phyloP scores from a whole-genome alignment of 2,113 vertebrate species.

The Petromus typicus region DNA sequence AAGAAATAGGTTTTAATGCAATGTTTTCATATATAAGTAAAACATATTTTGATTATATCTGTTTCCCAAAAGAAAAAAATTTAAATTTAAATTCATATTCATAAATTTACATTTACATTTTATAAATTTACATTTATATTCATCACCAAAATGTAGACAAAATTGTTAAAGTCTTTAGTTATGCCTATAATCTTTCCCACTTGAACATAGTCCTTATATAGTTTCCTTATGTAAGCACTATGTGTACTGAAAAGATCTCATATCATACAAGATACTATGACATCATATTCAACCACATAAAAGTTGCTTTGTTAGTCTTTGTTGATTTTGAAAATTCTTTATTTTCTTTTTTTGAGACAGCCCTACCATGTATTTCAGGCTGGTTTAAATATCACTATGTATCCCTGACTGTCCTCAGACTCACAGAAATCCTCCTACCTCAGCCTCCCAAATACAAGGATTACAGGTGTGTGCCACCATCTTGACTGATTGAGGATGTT shows the following conservation, averaged over 20 bases:
- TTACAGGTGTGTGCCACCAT: neutral
- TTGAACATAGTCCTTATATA: neutral
- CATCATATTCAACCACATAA: neutral
- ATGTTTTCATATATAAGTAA: neutral
- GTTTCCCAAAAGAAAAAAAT: neutral
- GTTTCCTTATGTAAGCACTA: neutral
- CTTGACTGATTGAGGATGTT: neutral
- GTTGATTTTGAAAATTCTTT: neutral
- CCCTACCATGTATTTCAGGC: neutral
- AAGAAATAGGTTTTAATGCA: neutral
- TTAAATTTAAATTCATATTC: no score
- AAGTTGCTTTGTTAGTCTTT: slow-evolving; percentile 1
- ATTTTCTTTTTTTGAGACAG: neutral
- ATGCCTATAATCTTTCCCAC: neutral
- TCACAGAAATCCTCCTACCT: neutral
- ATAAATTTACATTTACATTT: no score
- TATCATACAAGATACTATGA: neutral
- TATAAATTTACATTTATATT: neutral
- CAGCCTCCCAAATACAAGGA: neutral
- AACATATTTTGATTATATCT: neutral
- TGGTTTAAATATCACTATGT: neutral
- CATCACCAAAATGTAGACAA: neutral
- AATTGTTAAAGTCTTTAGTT: neutral
- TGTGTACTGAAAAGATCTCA: neutral
- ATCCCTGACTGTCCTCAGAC: neutral